phyloP scores from a whole-genome alignment of 2,113 vertebrate species.

The Struthio camelus region DNA sequence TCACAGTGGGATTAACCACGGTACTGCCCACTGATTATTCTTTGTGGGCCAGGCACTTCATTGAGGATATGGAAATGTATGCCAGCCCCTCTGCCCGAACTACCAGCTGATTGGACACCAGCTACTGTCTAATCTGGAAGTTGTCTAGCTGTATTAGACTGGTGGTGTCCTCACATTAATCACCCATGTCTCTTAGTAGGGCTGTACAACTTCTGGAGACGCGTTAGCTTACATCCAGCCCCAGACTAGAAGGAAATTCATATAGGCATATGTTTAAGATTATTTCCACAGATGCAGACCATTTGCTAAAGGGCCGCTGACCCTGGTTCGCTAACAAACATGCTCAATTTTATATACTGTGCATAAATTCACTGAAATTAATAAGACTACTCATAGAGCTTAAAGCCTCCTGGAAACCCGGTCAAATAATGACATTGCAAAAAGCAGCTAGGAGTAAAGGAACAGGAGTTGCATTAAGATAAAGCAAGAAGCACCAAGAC shows the following conservation, averaged over 20 bases:
- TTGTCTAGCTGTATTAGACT: background rate
- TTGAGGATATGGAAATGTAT: background rate
- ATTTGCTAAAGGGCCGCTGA: background rate
- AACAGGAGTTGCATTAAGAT: background rate
- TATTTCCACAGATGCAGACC: background rate
- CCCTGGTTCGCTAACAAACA: background rate
- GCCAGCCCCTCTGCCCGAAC: background rate
- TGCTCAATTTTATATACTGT: background rate
- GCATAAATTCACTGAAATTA: background rate
- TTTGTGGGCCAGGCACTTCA: background rate
- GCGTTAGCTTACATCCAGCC: background rate
- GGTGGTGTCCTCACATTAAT: background rate
- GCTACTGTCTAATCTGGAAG: background rate
- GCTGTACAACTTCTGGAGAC: background rate
- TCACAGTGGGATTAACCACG: background rate
- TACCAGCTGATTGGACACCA: background rate
- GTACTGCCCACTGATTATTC: background rate
- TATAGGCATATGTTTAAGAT: background rate
- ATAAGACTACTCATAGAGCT: accelerated
- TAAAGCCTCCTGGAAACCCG: background rate
- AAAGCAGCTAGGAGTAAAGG: background rate
- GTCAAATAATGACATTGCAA: background rate
- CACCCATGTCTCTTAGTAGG: background rate
- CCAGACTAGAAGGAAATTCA: background rate
- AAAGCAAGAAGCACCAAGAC: background rate